Base-by-base conservation (phyloP, 2,797 vertebrate species). In the Myotis pilosus region DNA sequence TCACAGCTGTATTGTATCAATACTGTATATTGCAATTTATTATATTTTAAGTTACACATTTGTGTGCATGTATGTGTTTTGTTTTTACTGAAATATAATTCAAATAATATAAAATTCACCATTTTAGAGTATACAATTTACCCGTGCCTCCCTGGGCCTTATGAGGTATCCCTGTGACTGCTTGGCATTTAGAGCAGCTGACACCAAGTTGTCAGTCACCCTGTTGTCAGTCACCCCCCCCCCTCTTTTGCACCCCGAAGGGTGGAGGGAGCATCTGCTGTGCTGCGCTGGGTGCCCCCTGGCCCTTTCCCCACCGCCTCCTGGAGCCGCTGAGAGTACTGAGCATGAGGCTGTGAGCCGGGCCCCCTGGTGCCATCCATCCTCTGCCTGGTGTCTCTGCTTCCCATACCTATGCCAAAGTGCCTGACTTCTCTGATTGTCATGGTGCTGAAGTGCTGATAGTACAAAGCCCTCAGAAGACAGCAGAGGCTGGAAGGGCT, bases 371-470 rank as follows among this genome's bases (percentile, higher is more conserved):
- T 44, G 44, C 44, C 9, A 44, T 44, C 10, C 8, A 44, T 11
- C 10, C 8, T 44, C 10, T 44, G 44, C 36, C 68, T 71, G 13
- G 22, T 41, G 99, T 97, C 60, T 95, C 96, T 7, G 97, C 98
- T n/a, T 92, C 99, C 75, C 99, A 99, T 94, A 99, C 98, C 3
- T 98, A 99, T 55, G 91, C 99, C 62, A 86, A 66, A 5, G 96
- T 99, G 8, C 99, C 99, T 0, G 99, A 99, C 96, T 99, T 99
- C 97, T 98, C 98, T 1, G 98, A 98, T 96, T 99, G 99, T 85
- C 98, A 99, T 5, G 98, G 99, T 0, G 41, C 97, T 0, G 99
- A 99, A 0, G 99, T 99, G 33, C 97, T 0, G 98, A 99, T 88
- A 96, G 98, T 71, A 96, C 36, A 2, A 96, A 98, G 28, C 98